A percentile compares a stretch with the other conserved stretches of the same genome.
phyloP scores from a whole-genome alignment of 2,797 vertebrate species.

The Lacerta bilineata region DNA sequence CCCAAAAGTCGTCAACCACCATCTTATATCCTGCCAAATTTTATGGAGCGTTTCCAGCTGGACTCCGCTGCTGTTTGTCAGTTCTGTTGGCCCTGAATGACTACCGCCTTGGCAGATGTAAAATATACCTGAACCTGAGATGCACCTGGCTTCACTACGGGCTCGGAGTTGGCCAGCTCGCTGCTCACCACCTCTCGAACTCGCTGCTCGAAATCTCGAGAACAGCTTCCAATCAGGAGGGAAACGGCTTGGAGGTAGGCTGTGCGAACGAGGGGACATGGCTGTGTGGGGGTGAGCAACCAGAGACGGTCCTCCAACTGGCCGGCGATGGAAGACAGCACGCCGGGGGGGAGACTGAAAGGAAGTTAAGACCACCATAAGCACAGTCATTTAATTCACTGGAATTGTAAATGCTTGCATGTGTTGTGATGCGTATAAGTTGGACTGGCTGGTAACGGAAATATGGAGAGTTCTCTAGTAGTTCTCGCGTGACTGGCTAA shows the following conservation, averaged over 20 bases:
- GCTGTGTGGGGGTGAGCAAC: conserved; percentile 80
- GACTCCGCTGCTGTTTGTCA: too few relatives aligned
- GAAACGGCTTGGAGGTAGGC: conserved; percentile 81
- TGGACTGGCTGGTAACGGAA: too few relatives aligned
- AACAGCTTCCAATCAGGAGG: conserved; percentile 74
- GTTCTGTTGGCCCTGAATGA: background rate
- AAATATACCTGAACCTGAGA: conserved; percentile 37
- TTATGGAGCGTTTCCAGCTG: background rate
- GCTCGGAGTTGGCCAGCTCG: conserved; percentile 68
- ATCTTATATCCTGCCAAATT: background rate
- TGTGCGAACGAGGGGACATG: conserved; percentile 82
- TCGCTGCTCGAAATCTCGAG: conserved; percentile 72
- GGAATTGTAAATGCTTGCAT: too few relatives aligned
- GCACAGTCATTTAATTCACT: too few relatives aligned
- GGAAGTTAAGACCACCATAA: background rate
- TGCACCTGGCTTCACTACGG: conserved; percentile 57
- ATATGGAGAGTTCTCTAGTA: too few relatives aligned
- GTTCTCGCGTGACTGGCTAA: too few relatives aligned
- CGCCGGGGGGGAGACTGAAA: conserved; percentile 65
- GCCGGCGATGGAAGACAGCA: conserved; percentile 68
- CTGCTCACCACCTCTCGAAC: conserved; percentile 72
- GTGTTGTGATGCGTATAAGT: too few relatives aligned
- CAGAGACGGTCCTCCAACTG: conserved; percentile 77
- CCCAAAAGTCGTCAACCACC: background rate
- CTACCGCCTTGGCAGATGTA: background rate